Base-by-base conservation (phyloP, 2,113 vertebrate species). In the Agelaius tricolor region DNA sequence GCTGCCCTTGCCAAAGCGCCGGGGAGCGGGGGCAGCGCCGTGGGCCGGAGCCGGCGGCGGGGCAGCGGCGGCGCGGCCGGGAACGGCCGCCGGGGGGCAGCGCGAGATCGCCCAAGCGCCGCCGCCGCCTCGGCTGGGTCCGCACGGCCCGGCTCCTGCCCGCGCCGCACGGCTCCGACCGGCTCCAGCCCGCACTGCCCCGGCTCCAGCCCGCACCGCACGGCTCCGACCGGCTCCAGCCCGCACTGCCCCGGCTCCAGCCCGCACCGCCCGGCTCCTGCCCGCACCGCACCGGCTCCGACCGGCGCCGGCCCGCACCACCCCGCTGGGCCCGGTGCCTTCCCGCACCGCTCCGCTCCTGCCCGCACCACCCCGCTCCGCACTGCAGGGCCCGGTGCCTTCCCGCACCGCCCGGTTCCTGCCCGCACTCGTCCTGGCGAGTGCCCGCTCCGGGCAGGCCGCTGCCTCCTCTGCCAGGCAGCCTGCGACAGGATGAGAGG, bases 1-100 rank as follows among this genome's bases (percentile, higher is more conserved):
- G 8, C 7, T 19, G 55, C 26, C 31, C 16, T 23, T 3, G 26
- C 12, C 52, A 0, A 12, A 54, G 5, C 2, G n/a, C 47, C 51
- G 7, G 31, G 55, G 16, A 39, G 35, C 44, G 19, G 15, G 11
- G 23, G 6, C 44, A 28, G 23, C 51, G 13, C 14, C 27, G 3
- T 14, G 19, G 22, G 11, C 35, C 11, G 24, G 44, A 47, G 51
- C 21, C 27, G 76, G 47, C 30, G 6, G 54, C 76, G 46, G 87
- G 43, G 66, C 55, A 61, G 88, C 49, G 44, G 89, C 84, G 24
- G 94, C 92, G 78, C 79, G 94, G 92, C 90, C 83, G 43, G 31
- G 73, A 90, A 62, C 63, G 94, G 92, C 94, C 94, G 82, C 94
- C 92, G 86, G 94, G 94, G 94, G 94, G 94, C 92, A 95, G 94